Conservation (phyloP, 2,888 invertebrate genomes). For the Actias luna region DNA sequence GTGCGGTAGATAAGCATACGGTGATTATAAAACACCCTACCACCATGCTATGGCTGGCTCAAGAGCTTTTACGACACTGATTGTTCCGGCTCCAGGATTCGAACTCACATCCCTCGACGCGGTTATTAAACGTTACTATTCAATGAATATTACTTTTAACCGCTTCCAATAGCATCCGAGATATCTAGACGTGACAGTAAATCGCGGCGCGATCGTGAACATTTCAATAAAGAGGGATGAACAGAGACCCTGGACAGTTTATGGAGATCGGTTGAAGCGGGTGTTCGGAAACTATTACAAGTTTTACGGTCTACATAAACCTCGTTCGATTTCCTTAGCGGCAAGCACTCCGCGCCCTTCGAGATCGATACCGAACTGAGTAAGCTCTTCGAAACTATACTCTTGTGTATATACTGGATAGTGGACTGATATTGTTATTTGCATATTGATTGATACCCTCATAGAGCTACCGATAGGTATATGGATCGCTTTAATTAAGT, state of each 20-base stretch:
- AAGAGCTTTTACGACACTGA: too few species aligned
- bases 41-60: too few species aligned
- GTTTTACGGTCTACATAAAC: constrained; percentile 2
- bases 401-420: neutral
- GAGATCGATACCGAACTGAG: too few species aligned
- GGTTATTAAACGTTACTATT: too few species aligned
- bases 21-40: too few species aligned
- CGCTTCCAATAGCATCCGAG: neutral
- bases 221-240: constrained; percentile 1
- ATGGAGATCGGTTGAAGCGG: neutral
- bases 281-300: neutral
- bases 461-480: neutral
- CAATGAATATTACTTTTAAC: too few species aligned
- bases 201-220: neutral
- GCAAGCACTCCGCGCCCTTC: neutral
- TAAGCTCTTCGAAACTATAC: too few species aligned
- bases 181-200: neutral
- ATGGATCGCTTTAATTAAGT: too few species aligned
- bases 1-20: too few species aligned
- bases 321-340: neutral
- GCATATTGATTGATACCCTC: neutral
- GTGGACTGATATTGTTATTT: neutral
- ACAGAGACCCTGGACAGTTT: neutral
- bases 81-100: too few species aligned
- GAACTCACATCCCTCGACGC: too few species aligned